Evolutionary conservation across 2,797 vertebrate species (phyloP).

Genomic region (Acipenser transmontanus): DNA sequence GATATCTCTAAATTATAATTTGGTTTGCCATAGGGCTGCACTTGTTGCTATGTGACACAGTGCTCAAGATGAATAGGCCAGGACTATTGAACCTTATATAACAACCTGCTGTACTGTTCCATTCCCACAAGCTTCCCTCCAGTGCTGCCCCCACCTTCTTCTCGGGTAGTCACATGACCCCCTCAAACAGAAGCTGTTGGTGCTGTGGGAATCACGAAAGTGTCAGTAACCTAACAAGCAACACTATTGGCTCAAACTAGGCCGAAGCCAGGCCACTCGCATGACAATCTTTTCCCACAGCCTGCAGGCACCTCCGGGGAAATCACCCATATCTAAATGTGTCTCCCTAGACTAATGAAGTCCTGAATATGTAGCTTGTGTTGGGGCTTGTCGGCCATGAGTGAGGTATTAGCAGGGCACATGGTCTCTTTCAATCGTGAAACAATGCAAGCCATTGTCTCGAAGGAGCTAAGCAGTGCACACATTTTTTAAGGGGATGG

Average conservation of each 20-base stretch:
- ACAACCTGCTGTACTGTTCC: constrained; percentile 21
- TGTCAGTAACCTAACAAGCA: constrained; percentile 29
- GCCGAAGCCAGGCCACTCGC: constrained; percentile 45
- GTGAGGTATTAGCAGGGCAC: constrained; percentile 67
- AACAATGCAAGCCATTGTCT: constrained; percentile 73
- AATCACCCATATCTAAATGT: constrained; percentile 78
- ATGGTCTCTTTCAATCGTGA: constrained; percentile 63
- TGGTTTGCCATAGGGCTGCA: background rate
- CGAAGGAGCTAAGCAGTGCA: constrained; percentile 50
- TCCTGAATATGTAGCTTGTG: constrained; percentile 69
- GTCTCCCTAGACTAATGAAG: constrained; percentile 76
- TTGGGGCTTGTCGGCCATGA: constrained; percentile 67
- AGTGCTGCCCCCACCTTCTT: constrained; percentile 1
- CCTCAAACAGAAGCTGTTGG: constrained; percentile 14
- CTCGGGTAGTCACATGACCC: constrained; percentile 21
- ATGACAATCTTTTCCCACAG: constrained; percentile 62
- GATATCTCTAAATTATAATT: too few relatives aligned
- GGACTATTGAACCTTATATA: background rate
- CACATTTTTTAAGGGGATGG: constrained; percentile 48
- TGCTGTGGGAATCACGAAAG: constrained; percentile 24
- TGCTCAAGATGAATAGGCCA: constrained; percentile 17
- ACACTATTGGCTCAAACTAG: constrained; percentile 29
- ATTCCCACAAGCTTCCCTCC: constrained; percentile 19
- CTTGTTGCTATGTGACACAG: constrained; percentile 22
- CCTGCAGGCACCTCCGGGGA: constrained; percentile 67